Evolutionary conservation across 2,113 vertebrate genomes (phyloP), one percentile per base, ranked within the genome.

Genomic region (Tachuris rubrigastra): DNA sequence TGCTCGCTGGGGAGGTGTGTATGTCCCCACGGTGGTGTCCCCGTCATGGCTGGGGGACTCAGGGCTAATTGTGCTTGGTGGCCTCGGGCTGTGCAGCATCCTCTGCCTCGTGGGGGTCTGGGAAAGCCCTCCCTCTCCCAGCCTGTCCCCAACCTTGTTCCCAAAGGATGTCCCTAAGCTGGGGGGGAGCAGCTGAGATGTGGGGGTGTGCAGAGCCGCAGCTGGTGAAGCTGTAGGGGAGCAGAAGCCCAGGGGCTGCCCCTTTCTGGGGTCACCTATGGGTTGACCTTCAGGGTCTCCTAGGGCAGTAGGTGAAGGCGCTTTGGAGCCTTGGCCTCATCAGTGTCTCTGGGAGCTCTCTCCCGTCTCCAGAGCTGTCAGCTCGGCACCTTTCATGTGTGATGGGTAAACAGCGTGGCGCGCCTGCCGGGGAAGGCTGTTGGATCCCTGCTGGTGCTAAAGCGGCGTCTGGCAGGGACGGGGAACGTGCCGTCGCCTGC

Each of bases 391-490:
- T 94, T 87, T 91, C 89, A 59, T 69, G 90, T 80, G 77, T 85
- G 89, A 93, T 93, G 97, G 93, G 96, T 91, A 81, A 96, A 86
- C 68, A 75, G 77, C 46, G 24, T 9, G 66, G 81, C 79, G 39
- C 52, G 67, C 94, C 91, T 73, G 80, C 60, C 59, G 63, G 59
- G 89, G 41, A 89, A 88, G 94, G 93, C 87, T 92, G 60, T 85
- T 92, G 89, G 89, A 96, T 93, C 91, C 89, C 82, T 81, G 84
- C 88, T 84, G 87, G 89, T 88, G 84, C 92, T 88, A 86, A 94
- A 72, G 62, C 76, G 27, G 89, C 66, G 76, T 95, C 88, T 93
- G 95, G 91, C 95, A 60, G 81, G 60, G 91, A 91, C 2, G 2
- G 85, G 67, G 89, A 87, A 95, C 76, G 69, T 91, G 95, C 91